phyloP scores from a whole-genome alignment of 2,797 vertebrate species.

The Fringilla coelebs region DNA sequence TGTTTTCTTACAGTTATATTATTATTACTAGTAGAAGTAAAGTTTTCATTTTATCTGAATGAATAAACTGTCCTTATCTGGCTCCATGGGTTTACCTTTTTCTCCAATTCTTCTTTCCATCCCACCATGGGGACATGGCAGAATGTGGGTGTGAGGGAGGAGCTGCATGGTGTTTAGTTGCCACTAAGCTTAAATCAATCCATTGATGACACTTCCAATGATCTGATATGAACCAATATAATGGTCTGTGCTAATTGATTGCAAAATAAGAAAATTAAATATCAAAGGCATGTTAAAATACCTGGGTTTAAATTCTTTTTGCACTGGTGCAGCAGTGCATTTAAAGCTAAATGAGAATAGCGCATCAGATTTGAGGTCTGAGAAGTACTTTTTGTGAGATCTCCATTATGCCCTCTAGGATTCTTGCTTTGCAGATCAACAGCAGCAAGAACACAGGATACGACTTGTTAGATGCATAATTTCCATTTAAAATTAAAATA shows the following conservation, averaged over 20 bases:
- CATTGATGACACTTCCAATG: not conserved
- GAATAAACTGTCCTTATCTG: not conserved
- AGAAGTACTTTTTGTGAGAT: not conserved
- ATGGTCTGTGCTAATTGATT: not conserved
- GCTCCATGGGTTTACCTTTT: not conserved
- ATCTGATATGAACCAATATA: not conserved
- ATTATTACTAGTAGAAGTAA: not conserved
- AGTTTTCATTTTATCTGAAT: not conserved
- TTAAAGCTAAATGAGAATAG: not conserved
- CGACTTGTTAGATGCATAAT: slow-evolving; percentile 32
- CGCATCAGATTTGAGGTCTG: not conserved
- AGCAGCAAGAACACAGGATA: slow-evolving; percentile 22
- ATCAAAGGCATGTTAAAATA: not conserved
- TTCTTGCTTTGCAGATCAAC: slow-evolving; percentile 17
- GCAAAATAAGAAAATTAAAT: not conserved
- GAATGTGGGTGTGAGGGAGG: not conserved
- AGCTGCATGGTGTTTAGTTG: not conserved
- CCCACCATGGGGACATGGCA: accelerated
- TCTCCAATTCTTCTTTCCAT: not conserved
- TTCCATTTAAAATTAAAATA: slow-evolving; percentile 58
- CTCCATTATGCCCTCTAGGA: slow-evolving; percentile 6
- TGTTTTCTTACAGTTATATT: not conserved
- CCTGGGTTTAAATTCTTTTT: too few relatives aligned
- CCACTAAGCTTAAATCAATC: not conserved
- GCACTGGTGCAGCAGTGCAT: not conserved